Conservation (phyloP, 2,113 vertebrate species). For the Shinisaurus crocodilurus region DNA sequence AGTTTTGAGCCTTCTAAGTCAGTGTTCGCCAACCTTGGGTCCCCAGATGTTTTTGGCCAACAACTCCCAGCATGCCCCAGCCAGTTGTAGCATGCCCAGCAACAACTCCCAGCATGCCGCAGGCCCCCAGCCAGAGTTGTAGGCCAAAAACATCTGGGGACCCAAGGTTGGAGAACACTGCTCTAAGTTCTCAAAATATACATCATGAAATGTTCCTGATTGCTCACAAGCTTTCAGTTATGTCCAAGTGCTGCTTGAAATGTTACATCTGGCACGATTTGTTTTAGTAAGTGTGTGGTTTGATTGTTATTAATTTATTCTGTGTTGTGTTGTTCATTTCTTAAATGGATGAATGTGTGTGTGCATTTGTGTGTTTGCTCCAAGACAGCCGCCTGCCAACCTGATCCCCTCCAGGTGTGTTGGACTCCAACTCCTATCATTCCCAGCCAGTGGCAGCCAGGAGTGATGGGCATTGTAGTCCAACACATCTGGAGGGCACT, state of each 20-base stretch:
- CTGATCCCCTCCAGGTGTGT: not conserved
- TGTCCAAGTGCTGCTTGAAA: not conserved
- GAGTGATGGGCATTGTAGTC: no score
- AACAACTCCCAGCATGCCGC: no score
- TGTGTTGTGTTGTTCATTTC: not conserved
- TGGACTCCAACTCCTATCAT: not conserved
- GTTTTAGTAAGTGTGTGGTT: not conserved
- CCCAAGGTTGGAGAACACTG: no score
- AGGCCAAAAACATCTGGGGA: no score
- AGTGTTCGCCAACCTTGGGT: no score
- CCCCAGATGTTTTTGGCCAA: no score
- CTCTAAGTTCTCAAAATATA: not conserved
- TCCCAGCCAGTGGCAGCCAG: not conserved
- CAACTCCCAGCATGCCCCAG: no score
- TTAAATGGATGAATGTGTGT: not conserved
- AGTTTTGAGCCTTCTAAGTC: no score
- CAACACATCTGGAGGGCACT: not conserved
- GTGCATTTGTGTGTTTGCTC: not conserved
- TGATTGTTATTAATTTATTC: not conserved
- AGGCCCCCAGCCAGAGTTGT: no score
- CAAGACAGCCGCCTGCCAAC: not conserved
- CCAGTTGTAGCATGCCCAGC: no score
- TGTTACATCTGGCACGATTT: not conserved
- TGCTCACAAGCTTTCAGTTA: not conserved
- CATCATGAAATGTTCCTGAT: not conserved